phyloP scores from a whole-genome alignment of 1,140 invertebrate species.

The Caenorhabditis briggsae region DNA sequence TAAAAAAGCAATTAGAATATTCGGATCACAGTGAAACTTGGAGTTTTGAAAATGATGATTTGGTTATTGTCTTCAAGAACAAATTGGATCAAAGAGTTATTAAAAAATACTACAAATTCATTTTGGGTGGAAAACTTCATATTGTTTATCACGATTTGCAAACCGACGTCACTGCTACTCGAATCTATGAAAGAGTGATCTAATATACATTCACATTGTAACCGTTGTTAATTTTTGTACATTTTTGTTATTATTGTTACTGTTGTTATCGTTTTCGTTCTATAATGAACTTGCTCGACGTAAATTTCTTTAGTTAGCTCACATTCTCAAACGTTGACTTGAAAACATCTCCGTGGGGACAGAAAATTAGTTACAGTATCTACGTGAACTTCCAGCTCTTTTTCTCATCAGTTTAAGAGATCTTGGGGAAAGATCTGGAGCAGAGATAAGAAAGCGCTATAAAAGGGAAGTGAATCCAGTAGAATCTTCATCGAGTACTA shows the following conservation, averaged over 20 bases:
- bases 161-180: background rate
- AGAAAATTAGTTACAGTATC: too few species aligned
- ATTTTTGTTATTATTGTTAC: background rate
- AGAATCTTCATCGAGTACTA: too few species aligned
- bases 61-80: background rate
- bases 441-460: too few species aligned
- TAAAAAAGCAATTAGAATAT: background rate
- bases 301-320: too few species aligned
- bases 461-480: too few species aligned
- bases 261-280: background rate
- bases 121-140: conserved; percentile 3
- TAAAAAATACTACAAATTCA: conserved; percentile 10
- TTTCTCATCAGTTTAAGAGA: too few species aligned
- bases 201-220: background rate
- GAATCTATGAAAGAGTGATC: conserved; percentile 1
- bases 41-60: background rate
- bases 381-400: too few species aligned
- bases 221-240: background rate
- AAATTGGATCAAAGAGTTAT: background rate
- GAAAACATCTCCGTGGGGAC: too few species aligned
- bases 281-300: too few species aligned
- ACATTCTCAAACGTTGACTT: too few species aligned
- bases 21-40: conserved; percentile 7
- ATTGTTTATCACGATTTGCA: conserved; percentile 1
- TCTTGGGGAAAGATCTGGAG: too few species aligned